These are phyloP conservation scores for Calcarius lapponicus DNA, from an alignment of 2,797 vertebrate genomes.

Conservation along the genomic window DNA sequence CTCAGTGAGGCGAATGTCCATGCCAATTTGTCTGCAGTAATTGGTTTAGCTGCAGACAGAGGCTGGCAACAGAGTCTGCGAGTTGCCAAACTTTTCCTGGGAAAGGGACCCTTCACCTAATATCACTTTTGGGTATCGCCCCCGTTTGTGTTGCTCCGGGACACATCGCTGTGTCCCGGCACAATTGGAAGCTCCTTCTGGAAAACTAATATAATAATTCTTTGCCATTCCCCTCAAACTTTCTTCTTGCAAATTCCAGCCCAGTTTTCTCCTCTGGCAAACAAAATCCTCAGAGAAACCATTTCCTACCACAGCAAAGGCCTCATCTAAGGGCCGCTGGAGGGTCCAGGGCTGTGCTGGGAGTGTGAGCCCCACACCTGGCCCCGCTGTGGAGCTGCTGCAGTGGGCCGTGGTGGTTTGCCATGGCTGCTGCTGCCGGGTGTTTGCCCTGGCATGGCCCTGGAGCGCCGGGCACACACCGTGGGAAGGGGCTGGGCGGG, in stretches of 20 bases:
- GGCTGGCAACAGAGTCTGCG: neutral
- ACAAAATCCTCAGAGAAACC: neutral
- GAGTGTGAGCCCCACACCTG: fast-evolving
- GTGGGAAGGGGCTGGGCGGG: neutral
- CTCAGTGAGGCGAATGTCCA: neutral
- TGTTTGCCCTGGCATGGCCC: neutral
- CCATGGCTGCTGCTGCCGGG: fast-evolving
- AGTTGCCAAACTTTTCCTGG: neutral
- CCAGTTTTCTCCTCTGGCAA: neutral
- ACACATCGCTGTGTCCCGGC: fast-evolving
- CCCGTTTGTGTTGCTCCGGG: fast-evolving
- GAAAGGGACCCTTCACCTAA: neutral
- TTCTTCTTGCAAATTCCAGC: conserved; percentile 19
- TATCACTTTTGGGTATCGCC: neutral
- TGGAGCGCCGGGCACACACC: fast-evolving
- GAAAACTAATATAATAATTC: neutral
- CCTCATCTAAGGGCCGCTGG: neutral
- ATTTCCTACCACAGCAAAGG: conserved; percentile 2
- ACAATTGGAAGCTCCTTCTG: neutral
- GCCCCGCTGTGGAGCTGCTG: neutral
- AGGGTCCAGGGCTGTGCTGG: neutral
- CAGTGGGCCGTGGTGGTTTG: fast-evolving
- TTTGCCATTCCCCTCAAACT: neutral
- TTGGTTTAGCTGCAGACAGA: conserved; percentile 12
- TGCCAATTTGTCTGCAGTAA: conserved; percentile 51